Percentiles rank a stretch among this genome's conserved stretches.
phyloP scores from a whole-genome alignment of 2,888 invertebrate species.

The Chaetogeoica ovagalla region DNA sequence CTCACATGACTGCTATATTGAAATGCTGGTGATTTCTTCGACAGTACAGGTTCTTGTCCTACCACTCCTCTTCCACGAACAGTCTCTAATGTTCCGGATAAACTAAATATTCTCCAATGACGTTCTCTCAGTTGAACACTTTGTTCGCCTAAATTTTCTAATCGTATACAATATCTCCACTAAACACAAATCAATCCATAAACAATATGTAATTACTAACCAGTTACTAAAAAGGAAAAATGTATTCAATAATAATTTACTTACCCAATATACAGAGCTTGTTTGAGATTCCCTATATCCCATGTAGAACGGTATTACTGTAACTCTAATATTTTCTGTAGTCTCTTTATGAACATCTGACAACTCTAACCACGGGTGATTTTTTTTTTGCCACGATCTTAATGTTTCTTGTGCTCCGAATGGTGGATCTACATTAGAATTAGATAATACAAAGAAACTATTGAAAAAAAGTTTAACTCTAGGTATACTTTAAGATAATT shows the following conservation, averaged over 20 bases:
- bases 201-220: not conserved
- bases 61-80: slow-evolving; percentile 93
- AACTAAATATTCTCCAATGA: slow-evolving; percentile 97
- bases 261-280: slow-evolving; percentile 89
- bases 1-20: slow-evolving; percentile 98
- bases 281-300: slow-evolving; percentile 90
- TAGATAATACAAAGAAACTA: not conserved
- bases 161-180: slow-evolving; percentile 97
- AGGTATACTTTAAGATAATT: no score
- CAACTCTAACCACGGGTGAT: slow-evolving; percentile 94
- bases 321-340: slow-evolving; percentile 92
- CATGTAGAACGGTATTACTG: slow-evolving; percentile 98
- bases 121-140: slow-evolving; percentile 92
- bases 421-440: slow-evolving; percentile 70
- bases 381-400: slow-evolving; percentile 94
- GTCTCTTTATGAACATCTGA: slow-evolving; percentile 97
- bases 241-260: slow-evolving; percentile 49
- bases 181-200: slow-evolving; percentile 59
- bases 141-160: slow-evolving; percentile 89
- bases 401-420: slow-evolving; percentile 87
- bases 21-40: slow-evolving; percentile 86
- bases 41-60: slow-evolving; percentile 95
- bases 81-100: slow-evolving; percentile 91
- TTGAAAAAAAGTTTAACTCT: no score
- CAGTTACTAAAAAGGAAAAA: no score